Conservation (phyloP, 2,797 vertebrate genomes). For the Geotrypetes seraphini region DNA sequence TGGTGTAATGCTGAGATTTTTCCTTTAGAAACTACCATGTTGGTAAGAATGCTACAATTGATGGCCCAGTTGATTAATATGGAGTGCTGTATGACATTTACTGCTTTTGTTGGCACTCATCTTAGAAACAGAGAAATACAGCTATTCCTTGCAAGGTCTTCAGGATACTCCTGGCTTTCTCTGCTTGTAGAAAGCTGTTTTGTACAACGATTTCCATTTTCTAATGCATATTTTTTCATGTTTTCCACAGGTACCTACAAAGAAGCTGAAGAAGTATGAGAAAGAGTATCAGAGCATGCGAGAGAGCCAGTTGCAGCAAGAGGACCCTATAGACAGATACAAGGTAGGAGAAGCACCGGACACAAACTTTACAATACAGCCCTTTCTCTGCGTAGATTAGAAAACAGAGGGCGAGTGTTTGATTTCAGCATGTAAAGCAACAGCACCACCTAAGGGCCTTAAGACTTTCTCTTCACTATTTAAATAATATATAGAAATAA, state of each 20-base stretch:
- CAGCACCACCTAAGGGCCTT: too few species aligned
- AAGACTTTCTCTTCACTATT: too few species aligned
- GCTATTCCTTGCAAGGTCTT: neutral
- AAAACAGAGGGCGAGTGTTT: rapidly evolving
- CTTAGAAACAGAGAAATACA: too few species aligned
- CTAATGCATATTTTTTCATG: conserved; percentile 8
- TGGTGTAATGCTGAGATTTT: too few species aligned
- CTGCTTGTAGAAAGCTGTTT: conserved; percentile 2
- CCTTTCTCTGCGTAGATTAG: neutral
- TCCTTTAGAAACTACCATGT: too few species aligned
- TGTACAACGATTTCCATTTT: neutral
- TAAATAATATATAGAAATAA: too few species aligned
- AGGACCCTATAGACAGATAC: conserved; percentile 93
- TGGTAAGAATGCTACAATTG: too few species aligned
- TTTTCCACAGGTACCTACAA: conserved; percentile 77
- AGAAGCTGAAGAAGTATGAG: conserved; percentile 98
- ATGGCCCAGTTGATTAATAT: too few species aligned
- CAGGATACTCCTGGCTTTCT: neutral
- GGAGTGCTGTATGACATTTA: too few species aligned
- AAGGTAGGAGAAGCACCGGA: conserved; percentile 54
- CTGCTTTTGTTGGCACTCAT: too few species aligned
- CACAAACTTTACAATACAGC: too few species aligned
- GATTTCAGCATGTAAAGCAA: rapidly evolving
- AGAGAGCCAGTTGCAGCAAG: conserved; percentile 91
- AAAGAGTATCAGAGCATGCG: conserved; percentile 88